These are phyloP conservation scores for Cryptotermes secundus DNA, from an alignment of 1,140 invertebrate species.

Conservation along the genomic window DNA sequence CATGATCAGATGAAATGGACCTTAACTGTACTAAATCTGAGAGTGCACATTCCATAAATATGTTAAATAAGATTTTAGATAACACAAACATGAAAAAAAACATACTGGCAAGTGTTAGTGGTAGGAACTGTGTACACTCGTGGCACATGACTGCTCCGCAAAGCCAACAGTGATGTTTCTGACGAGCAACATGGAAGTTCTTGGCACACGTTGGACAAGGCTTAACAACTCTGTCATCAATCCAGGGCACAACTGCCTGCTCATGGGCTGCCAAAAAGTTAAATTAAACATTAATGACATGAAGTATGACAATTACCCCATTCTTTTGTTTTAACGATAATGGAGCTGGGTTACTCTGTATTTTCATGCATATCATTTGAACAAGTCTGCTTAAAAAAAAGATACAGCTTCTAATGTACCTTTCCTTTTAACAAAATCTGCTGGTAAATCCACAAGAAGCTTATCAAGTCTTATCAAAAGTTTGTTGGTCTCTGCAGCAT, in stretches of 20 bases:
- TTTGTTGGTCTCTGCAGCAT: conserved; percentile 94
- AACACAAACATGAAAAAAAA: conserved; percentile 53
- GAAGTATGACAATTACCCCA: no score
- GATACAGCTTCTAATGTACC: conserved; percentile 50
- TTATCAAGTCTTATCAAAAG: conserved; percentile 92
- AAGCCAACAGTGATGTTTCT: conserved; percentile 94
- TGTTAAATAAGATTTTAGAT: no score
- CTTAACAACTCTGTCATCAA: conserved; percentile 85
- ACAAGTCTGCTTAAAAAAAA: no score
- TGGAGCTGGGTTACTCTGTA: no score
- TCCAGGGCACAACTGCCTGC: conserved; percentile 85
- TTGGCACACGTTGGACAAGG: conserved; percentile 89
- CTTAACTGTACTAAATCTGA: no score
- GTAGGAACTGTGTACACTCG: conserved; percentile 87
- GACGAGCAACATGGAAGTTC: conserved; percentile 79
- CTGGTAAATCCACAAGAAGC: conserved; percentile 79
- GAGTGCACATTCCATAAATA: no score
- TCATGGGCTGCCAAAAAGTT: conserved; percentile 60
- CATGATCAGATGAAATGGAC: no score
- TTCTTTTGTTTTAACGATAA: no score
- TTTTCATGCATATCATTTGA: no score
- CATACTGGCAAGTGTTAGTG: conserved; percentile 70
- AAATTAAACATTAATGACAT: not conserved
- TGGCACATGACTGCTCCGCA: conserved; percentile 96
- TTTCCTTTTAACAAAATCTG: conserved; percentile 79